Evolutionary conservation across 2,797 vertebrate genomes (phyloP), one percentile per base, ranked within the genome.

Genomic region (Gobio occitaniae): DNA sequence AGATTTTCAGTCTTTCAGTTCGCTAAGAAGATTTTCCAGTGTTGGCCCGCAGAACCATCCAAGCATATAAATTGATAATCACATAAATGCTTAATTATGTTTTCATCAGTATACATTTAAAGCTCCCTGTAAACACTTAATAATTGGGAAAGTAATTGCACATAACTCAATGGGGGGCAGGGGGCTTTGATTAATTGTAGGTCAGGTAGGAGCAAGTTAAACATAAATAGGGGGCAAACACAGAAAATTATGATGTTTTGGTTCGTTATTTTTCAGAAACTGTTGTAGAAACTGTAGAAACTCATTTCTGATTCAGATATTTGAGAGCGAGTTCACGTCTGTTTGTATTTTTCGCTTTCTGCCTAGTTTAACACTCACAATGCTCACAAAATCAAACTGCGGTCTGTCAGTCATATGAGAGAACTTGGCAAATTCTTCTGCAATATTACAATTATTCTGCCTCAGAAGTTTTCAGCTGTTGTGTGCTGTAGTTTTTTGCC

Each of bases 141-240:
- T 78, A 86, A 76, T 61, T 71, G 80, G 10, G 3, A 68, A 61
- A 59, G 74, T 79, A 79, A 86, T 84, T 75, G 74, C 38, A 50
- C 29, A 59, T 38, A 19, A 19, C 52, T 32, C 75, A 59, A 59
- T 25, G 21, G 32, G 63, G 36, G 32, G 4, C 10, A 4, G 4
- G 5, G 25, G 10, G 41, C 25, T 17, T 80, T 89, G 77, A 88
- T 87, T 85, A 81, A 86, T 85, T 87, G 72, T 63, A 56, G 85
- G 72, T 86, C 77, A 79, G 80, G 61, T 52, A 70, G 52, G 19
- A 77, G 71, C 61, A 61, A 86, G 80, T 25, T 63, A 50, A 71
- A 75, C 54, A 44, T 47, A n/a, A 11, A 16, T 71, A n/a, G 21
- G 12, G 44, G 41, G 78, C 74, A 50, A 75, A 65, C 56, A 63